Base-by-base conservation (phyloP, 2,113 vertebrate genomes). In the Percopsis transmontana region DNA sequence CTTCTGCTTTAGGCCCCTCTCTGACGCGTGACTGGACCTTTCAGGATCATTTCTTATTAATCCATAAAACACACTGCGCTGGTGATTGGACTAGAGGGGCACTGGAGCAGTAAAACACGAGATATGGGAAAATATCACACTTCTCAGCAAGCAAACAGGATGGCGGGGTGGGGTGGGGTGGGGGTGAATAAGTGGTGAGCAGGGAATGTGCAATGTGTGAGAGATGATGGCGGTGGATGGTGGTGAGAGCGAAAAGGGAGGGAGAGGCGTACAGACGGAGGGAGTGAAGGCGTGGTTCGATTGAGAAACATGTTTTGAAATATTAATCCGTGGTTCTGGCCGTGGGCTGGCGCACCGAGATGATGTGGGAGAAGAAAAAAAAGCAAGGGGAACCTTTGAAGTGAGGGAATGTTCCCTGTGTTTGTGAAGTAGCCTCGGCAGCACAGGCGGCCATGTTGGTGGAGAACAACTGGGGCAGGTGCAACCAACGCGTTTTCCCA, bases 31-130 rank as follows among this genome's bases (percentile, higher is more conserved):
- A 47, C 80, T 47, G 74, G 94, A 89, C 89, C 72, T 70, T 90
- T 90, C 81, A 81, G 71, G 91, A 94, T 92, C 88, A 91, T 85
- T 91, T 90, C 89, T 92, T 92, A 94, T 94, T 92, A 95, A 95
- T 95, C 94, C 93, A 91, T 92, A 91, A 94, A 96, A 93, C 90
- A 92, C 82, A 88, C 57, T 58, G 0, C 80, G 27, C 67, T 79
- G 57, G 78, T 86, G 93, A 93, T 90, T 79, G 90, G 92, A 91
- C 87, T 74, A 58, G 80, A 81, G 85, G 93, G 90, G 92, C 88
- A 87, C 42, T 76, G 92, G 94, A 89, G 90, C 89, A 82, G 92
- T 86, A 91, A 90, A 90, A 93, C 92, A 88, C 13, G 62, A 87
- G 89, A 84, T 91, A 87, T 79, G 91, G 85, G 80, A 91, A 91